Conservation (phyloP, 2,888 invertebrate species). For the Nematopogon swammerdamellus region DNA sequence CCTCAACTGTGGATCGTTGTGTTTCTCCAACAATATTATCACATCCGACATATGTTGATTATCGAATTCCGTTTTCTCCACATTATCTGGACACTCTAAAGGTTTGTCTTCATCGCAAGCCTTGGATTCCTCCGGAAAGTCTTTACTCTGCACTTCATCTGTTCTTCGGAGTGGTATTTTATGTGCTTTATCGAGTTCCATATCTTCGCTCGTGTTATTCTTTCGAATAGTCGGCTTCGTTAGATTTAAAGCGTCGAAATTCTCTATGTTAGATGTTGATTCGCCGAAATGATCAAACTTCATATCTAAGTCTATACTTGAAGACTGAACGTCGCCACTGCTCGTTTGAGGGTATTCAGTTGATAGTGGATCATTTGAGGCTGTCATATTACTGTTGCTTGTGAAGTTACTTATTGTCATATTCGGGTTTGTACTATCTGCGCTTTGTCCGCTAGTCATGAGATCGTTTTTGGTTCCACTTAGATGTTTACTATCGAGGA, state of each 20-base stretch:
- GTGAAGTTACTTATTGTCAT: constrained; percentile 47
- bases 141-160: constrained; percentile 23
- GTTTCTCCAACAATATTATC: constrained; percentile 61
- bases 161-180: constrained; percentile 23
- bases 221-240: neutral
- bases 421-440: constrained; percentile 36
- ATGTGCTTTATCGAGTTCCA: constrained; percentile 19
- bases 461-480: constrained; percentile 26
- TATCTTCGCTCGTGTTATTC: constrained; percentile 4
- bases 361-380: constrained; percentile 33
- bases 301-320: constrained; percentile 54
- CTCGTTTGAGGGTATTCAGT: constrained; percentile 45
- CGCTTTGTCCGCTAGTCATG: constrained; percentile 31
- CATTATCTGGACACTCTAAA: constrained; percentile 3
- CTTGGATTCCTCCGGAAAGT: constrained; percentile 16
- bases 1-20: constrained; percentile 79
- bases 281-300: constrained; percentile 64
- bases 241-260: constrained; percentile 20
- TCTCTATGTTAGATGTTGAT: constrained; percentile 32
- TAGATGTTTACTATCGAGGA: constrained; percentile 30
- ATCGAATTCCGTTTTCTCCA: constrained; percentile 22
- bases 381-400: constrained; percentile 41
- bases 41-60: constrained; percentile 68
- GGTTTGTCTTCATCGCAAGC: constrained; percentile 10
- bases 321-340: constrained; percentile 33